phyloP scores from a whole-genome alignment of 2,888 invertebrate species.

The Polydrusus pterygomalis region DNA sequence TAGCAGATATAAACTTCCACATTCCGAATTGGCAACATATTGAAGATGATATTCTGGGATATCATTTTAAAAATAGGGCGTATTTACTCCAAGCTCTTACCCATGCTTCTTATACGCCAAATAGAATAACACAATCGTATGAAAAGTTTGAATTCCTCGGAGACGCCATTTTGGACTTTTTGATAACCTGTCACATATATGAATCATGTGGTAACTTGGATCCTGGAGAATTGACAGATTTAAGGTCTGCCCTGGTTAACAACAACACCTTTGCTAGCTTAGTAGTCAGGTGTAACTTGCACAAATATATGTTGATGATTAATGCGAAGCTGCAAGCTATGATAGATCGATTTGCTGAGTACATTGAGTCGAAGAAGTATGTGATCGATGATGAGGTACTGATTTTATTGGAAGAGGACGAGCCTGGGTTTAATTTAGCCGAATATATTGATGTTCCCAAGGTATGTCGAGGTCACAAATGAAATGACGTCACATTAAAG shows the following conservation, averaged over 20 bases:
- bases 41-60: constrained; percentile 78
- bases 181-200: constrained; percentile 91
- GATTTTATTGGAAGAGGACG: constrained; percentile 79
- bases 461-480: constrained; percentile 62
- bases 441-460: constrained; percentile 94
- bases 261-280: constrained; percentile 96
- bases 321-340: constrained; percentile 74
- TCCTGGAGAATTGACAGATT: constrained; percentile 93
- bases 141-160: constrained; percentile 94
- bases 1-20: constrained; percentile 72
- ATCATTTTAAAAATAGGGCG: constrained; percentile 86
- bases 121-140: constrained; percentile 90
- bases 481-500: too few species aligned
- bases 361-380: constrained; percentile 77
- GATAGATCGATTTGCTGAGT: constrained; percentile 78
- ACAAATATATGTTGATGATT: constrained; percentile 80
- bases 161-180: constrained; percentile 92
- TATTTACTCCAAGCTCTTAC: constrained; percentile 93
- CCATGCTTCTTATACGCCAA: constrained; percentile 90
- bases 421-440: constrained; percentile 76
- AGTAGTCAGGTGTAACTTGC: constrained; percentile 88
- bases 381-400: constrained; percentile 81
- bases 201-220: constrained; percentile 81
- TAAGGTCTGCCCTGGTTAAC: constrained; percentile 96
- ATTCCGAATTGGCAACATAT: constrained; percentile 69